Conservation (phyloP, 2,888 invertebrate genomes). For the Ornithoptera alexandrae region DNA sequence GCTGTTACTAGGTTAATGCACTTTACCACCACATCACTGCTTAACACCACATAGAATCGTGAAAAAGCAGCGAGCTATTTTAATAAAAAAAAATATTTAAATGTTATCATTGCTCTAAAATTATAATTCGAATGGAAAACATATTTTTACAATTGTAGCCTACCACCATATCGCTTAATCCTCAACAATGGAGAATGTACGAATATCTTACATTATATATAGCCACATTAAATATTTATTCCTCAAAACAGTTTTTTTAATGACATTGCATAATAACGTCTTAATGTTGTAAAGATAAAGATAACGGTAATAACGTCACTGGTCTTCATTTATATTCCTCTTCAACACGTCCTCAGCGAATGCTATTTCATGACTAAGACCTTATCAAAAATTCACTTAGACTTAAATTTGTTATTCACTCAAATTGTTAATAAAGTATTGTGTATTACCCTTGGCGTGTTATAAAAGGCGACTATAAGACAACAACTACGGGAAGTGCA, state of each 20-base stretch:
- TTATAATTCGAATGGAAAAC: no score
- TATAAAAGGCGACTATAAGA: no score
- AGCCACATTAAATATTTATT: conserved; percentile 18
- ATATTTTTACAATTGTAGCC: not conserved
- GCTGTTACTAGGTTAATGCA: no score
- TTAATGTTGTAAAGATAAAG: conserved; percentile 23
- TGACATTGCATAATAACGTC: conserved; percentile 23
- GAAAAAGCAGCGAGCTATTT: no score
- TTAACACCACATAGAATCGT: no score
- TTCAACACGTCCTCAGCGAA: conserved; percentile 14
- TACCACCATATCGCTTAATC: not conserved
- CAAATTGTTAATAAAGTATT: not conserved
- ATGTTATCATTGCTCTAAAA: no score
- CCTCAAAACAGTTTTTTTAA: conserved; percentile 19
- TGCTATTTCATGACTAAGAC: conserved; percentile 5
- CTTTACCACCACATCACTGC: no score
- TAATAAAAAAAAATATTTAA: no score
- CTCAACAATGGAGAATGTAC: not conserved
- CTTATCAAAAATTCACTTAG: conserved; percentile 1
- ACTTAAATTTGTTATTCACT: conserved; percentile 1
- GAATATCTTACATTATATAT: not conserved
- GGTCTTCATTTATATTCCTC: conserved; percentile 16
- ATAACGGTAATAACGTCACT: conserved; percentile 8
- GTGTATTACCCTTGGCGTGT: not conserved
- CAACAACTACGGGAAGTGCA: no score